Base-by-base conservation (phyloP, 2,113 vertebrate genomes). In the Oncorhynchus gorbuscha region DNA sequence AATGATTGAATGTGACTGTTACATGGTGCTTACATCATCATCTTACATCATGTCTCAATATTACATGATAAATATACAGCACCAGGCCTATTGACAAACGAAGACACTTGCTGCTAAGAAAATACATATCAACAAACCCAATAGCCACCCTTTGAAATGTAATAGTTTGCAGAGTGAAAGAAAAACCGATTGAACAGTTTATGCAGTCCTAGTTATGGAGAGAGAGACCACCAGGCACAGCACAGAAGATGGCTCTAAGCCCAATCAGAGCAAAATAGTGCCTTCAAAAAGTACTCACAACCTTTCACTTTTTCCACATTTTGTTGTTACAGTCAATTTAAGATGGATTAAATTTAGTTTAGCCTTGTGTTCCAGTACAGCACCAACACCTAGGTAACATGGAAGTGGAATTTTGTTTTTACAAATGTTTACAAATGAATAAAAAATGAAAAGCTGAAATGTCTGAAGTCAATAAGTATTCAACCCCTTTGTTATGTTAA, bases 31-130 rank as follows among this genome's bases (percentile, higher is more conserved):
- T 28, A 28, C 28, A 28, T 28, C 28, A 77, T 83, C 82, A 77
- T 83, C 82, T 77, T 73, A 75, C 22, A 87, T 88, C 74, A 81
- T 80, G 81, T 85, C 87, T 83, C 75, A 67, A 61, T 71, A 78
- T 88, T 80, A 79, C 67, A 71, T 78, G 78, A 85, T 75, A 11
- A 11, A 76, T 76, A 8, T 11, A 45, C 39, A 45, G 39, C 61
- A 75, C 39, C 28, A 30, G 79, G 69, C 80, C 79, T 62, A 66
- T 48, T 32, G 18, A 20, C 49, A 67, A 74, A 80, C 80, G 73
- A 61, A 78, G 74, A 39, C 76, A 85, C 73, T 71, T 77, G 79
- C 61, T 39, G 73, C 75, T 73, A 84, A 62, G 76, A 55, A 84
- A 87, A 81, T 69, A 58, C 39, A 45, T 45, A 11, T 45, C 39